A percentile compares a stretch with the other conserved stretches of the same genome.
phyloP scores from a whole-genome alignment of 2,797 vertebrate species.

The Spea hammondii region DNA sequence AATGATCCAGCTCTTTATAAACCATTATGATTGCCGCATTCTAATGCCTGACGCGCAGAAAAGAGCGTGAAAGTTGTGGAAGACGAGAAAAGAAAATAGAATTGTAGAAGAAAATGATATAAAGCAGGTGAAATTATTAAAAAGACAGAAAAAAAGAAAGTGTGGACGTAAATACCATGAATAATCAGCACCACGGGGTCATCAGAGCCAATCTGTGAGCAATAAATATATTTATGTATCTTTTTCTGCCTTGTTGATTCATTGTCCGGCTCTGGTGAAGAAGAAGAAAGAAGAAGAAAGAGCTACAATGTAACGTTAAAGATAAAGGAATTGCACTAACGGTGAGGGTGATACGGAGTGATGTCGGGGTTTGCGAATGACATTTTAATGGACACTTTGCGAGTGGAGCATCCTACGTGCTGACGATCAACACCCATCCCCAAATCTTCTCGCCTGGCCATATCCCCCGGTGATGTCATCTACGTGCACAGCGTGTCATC shows the following conservation, averaged over 20 bases:
- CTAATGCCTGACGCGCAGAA: neutral
- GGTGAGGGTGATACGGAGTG: neutral
- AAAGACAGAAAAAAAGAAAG: neutral
- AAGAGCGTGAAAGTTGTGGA: neutral
- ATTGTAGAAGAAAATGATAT: neutral
- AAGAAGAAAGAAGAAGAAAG: neutral
- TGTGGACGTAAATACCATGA: too few species aligned
- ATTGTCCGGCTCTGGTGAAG: neutral
- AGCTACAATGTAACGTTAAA: neutral
- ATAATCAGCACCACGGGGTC: neutral
- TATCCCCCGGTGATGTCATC: neutral
- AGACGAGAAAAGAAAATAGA: neutral
- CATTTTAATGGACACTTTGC: neutral
- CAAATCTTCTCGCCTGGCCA: neutral
- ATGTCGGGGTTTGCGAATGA: neutral
- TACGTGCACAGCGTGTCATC: neutral
- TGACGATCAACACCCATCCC: neutral
- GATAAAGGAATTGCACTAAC: neutral
- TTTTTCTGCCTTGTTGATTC: neutral
- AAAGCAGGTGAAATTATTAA: neutral
- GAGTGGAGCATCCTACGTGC: neutral
- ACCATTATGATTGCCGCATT: conserved; percentile 1
- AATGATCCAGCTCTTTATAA: conserved; percentile 7
- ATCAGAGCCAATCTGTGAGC: neutral
- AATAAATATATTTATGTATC: neutral